phyloP scores from a whole-genome alignment of 2,888 invertebrate species.

The Folsomia candida region DNA sequence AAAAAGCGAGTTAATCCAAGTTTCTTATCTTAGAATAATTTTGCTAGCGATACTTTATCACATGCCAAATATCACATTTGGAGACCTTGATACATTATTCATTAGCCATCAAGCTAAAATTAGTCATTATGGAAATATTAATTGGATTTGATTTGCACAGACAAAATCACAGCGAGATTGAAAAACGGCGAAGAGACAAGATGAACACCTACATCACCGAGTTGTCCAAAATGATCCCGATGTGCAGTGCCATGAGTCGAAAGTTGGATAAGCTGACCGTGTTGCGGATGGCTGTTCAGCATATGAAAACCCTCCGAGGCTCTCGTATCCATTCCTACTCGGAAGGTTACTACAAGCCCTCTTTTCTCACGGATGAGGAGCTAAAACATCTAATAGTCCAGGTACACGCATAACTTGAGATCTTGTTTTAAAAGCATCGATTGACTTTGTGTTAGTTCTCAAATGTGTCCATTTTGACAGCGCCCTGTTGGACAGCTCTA shows the following conservation, averaged over 20 bases:
- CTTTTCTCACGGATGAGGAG: slow-evolving; percentile 81
- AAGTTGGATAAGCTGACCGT: slow-evolving; percentile 90
- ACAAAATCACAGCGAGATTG: slow-evolving; percentile 95
- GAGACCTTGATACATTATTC: too few relatives aligned
- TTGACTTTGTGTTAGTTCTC: too few relatives aligned
- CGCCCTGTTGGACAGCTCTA: too few relatives aligned
- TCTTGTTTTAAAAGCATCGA: too few relatives aligned
- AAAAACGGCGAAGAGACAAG: slow-evolving; percentile 89
- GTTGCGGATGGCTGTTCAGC: slow-evolving; percentile 88
- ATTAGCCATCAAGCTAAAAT: too few relatives aligned
- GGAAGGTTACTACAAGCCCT: slow-evolving; percentile 72
- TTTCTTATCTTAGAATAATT: background rate
- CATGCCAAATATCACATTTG: too few relatives aligned
- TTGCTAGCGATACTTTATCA: too few relatives aligned
- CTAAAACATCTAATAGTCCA: slow-evolving; percentile 79
- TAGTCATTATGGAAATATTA: too few relatives aligned
- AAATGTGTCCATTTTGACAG: too few relatives aligned
- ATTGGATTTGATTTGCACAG: slow-evolving; percentile 57
- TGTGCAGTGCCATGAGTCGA: slow-evolving; percentile 89
- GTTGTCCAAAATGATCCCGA: slow-evolving; percentile 83
- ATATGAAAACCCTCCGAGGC: slow-evolving; percentile 73
- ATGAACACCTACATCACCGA: slow-evolving; percentile 95
- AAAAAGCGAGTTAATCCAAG: slow-evolving; percentile 47
- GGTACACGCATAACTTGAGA: too few relatives aligned
- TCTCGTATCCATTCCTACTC: slow-evolving; percentile 68